Percentiles rank a stretch among this genome's conserved stretches.
Conservation (phyloP, 92 coral and sea anemone species). For the Montipora capitata region DNA sequence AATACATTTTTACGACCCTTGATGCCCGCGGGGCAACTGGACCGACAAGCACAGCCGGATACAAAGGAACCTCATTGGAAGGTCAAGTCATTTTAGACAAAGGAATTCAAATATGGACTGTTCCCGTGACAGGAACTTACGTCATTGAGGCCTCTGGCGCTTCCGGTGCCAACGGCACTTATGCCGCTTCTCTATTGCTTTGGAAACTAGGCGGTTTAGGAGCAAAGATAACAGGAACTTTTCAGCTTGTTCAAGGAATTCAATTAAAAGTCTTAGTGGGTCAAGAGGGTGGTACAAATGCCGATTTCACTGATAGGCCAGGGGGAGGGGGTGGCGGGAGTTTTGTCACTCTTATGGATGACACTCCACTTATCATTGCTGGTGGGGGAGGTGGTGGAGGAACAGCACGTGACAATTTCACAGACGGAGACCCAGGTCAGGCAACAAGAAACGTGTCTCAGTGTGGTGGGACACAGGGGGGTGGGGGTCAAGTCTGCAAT, state of each 20-base stretch:
- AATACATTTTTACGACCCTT: conserved; percentile 69
- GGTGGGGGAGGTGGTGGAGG: conserved; percentile 99
- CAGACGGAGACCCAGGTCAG: conserved; percentile 94
- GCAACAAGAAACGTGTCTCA: conserved; percentile 74
- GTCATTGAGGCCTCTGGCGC: conserved; percentile 89
- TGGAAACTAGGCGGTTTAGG: conserved; percentile 67
- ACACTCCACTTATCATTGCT: conserved; percentile 78
- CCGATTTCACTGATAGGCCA: no score
- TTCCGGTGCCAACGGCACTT: conserved; percentile 87
- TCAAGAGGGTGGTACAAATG: no score
- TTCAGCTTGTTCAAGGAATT: neutral
- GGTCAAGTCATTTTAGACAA: conserved; percentile 64
- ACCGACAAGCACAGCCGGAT: conserved; percentile 71
- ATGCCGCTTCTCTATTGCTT: neutral
- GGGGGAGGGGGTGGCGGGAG: neutral
- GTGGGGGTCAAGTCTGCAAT: conserved; percentile 78
- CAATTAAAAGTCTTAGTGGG: no score
- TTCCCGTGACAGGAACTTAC: conserved; percentile 86
- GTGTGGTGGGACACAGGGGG: conserved; percentile 79
- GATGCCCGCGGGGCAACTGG: conserved; percentile 79
- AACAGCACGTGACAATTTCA: neutral
- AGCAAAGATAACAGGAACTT: conserved; percentile 82
- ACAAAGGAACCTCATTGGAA: conserved; percentile 77
- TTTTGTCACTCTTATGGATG: conserved; percentile 56
- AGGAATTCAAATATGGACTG: conserved; percentile 92